Evolutionary conservation across 1,140 invertebrate genomes (phyloP), one percentile per base, ranked within the genome.

Genomic region (Euglossa dilemma): DNA sequence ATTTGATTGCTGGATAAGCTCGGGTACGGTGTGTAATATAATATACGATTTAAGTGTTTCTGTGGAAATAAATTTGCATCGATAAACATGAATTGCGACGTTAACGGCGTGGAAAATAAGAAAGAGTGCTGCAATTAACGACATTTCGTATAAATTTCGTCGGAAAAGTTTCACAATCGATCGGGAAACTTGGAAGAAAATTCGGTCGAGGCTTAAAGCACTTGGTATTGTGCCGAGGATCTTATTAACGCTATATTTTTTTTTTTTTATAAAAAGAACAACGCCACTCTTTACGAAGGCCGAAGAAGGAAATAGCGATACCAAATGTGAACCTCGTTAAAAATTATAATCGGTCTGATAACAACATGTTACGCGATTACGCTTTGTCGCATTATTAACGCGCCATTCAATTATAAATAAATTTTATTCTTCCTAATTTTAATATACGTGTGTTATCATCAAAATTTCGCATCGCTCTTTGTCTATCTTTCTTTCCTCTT

Each of bases 111-210:
- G 4, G 8, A 18, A 63, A 59, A 6, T 59, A 25, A 25, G n/a
- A 52, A 52, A 9, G 5, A 52, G 12, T 52, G 2, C 14, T 12
- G 20, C 14, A 52, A 52, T 52, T 57, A 57, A 36, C 8, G 59
- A 50, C n/a, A 61, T 47, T 59, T 63, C 28, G 16, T 5, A 5
- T 50, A 36, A 56, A 11, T 54, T 64, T 76, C 54, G 52, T 23
- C 47, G 61, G 28, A 28, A 76, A 86, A 82, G 59, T 82, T 85
- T 23, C 54, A 25, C 20, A 61, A 86, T 81, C 69, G 67, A 83
- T 67, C 28, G 56, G 36, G 47, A 66, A 14, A 57, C 52, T 43
- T 18, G 43, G 25, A 28, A 6, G 50, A 57, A 80, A 63, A 61
- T 72, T 80, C 67, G 67, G 67, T 71, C 45, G 56, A 61, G 67